Evolutionary conservation across 2,888 invertebrate species (phyloP).

Genomic region (Pedicia rivosa): DNA sequence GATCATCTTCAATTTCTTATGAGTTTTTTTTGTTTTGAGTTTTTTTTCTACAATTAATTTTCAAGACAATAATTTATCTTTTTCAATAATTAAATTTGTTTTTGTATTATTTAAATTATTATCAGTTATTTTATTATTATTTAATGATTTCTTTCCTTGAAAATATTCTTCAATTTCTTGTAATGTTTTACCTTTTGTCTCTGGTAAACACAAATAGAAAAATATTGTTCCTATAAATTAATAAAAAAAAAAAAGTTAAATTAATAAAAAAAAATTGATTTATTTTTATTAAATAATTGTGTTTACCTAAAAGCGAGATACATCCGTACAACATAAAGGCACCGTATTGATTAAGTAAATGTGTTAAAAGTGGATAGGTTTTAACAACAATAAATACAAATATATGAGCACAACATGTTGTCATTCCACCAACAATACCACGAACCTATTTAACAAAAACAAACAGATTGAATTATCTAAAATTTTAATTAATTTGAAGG

Average conservation of each 20-base stretch:
- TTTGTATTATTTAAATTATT: too few relatives aligned
- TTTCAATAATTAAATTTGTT: too few relatives aligned
- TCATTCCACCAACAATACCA: conserved; percentile 47
- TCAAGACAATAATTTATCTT: too few relatives aligned
- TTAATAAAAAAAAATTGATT: conserved; percentile 1
- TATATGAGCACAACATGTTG: conserved; percentile 45
- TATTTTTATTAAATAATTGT: background rate
- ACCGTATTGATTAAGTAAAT: conserved; percentile 37
- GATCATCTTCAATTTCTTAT: too few relatives aligned
- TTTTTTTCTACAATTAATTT: too few relatives aligned
- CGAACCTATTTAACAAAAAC: conserved; percentile 33
- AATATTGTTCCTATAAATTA: conserved; percentile 35
- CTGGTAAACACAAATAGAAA: conserved; percentile 47
- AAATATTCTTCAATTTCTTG: conserved; percentile 59
- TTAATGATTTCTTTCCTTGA: conserved; percentile 40
- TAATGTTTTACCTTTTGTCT: conserved; percentile 48
- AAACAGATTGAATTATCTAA: background rate
- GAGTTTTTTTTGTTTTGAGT: too few relatives aligned
- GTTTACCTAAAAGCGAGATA: conserved; percentile 39
- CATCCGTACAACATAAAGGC: conserved; percentile 44
- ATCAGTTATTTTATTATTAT: conserved; percentile 23
- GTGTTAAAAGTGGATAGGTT: conserved; percentile 41
- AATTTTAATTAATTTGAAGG: background rate
- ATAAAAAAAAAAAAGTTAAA: conserved; percentile 4
- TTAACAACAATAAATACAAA: conserved; percentile 52